These are phyloP conservation scores for Halocynthia aurantium DNA, from an alignment of 23 tunicate species.

Conservation along the genomic window DNA sequence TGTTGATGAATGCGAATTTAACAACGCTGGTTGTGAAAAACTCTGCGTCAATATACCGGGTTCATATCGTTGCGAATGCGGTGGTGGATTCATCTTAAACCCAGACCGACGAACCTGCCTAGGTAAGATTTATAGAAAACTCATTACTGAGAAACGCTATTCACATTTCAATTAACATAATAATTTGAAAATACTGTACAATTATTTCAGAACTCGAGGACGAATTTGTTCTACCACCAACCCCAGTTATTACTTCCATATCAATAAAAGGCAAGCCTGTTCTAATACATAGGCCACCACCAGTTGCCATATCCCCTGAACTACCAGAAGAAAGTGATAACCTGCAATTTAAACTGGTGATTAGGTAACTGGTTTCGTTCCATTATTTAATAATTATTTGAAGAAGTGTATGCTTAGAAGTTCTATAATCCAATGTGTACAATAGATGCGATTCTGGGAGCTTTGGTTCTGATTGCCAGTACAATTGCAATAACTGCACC, in stretches of 20 bases:
- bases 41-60: slow-evolving; percentile 82
- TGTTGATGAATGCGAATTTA: slow-evolving; percentile 70
- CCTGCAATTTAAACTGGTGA: no score
- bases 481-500: slow-evolving; percentile 59
- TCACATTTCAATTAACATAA: no score
- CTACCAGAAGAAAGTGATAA: no score
- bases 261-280: no score
- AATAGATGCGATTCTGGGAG: slow-evolving; percentile 72
- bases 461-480: slow-evolving; percentile 62
- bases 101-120: slow-evolving; percentile 37
- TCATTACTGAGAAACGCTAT: no score
- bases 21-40: slow-evolving; percentile 96
- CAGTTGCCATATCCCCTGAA: no score
- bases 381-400: background rate
- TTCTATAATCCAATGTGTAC: background rate
- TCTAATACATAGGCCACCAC: no score
- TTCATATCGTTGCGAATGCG: slow-evolving; percentile 75
- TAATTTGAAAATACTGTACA: no score
- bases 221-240: no score
- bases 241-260: no score
- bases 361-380: no score
- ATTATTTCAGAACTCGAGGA: no score
- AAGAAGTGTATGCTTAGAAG: background rate
- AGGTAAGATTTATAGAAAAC: slow-evolving; percentile 22
- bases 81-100: slow-evolving; percentile 70